A percentile compares a stretch with the other conserved stretches of the same genome.
phyloP scores from a whole-genome alignment of 2,113 vertebrate genomes.

The Syrrhaptes paradoxus region DNA sequence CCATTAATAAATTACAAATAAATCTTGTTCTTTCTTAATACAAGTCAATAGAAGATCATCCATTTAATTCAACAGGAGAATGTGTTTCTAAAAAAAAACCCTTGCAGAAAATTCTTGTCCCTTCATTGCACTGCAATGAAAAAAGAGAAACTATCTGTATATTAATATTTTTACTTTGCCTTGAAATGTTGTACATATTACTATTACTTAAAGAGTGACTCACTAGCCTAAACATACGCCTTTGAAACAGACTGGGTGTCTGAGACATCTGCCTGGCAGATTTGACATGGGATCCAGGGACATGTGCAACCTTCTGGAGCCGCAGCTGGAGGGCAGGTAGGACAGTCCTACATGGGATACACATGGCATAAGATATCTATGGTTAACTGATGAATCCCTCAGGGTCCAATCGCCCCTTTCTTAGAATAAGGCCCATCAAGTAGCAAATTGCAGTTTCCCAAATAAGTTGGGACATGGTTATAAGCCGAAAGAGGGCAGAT shows the following conservation, averaged over 20 bases:
- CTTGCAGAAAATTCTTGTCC: neutral
- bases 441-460: neutral
- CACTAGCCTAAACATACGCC: neutral
- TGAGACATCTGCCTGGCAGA: neutral
- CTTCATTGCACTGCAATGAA: neutral
- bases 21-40: neutral
- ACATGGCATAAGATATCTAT: neutral
- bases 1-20: neutral
- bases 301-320: neutral
- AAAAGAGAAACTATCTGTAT: neutral
- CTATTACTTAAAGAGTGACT: neutral
- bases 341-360: neutral
- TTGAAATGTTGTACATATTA: neutral
- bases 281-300: neutral
- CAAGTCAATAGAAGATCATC: neutral
- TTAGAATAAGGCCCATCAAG: neutral
- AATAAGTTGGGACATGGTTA: neutral
- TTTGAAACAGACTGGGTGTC: neutral
- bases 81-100: neutral
- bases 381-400: neutral
- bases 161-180: neutral
- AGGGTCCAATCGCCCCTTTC: neutral
- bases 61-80: neutral
- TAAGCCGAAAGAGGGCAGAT: too few species aligned
- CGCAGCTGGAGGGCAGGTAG: neutral